Percentiles rank a stretch among this genome's conserved stretches.
phyloP scores from a whole-genome alignment of 2,797 vertebrate species.

The Phoxinus dragarum region DNA sequence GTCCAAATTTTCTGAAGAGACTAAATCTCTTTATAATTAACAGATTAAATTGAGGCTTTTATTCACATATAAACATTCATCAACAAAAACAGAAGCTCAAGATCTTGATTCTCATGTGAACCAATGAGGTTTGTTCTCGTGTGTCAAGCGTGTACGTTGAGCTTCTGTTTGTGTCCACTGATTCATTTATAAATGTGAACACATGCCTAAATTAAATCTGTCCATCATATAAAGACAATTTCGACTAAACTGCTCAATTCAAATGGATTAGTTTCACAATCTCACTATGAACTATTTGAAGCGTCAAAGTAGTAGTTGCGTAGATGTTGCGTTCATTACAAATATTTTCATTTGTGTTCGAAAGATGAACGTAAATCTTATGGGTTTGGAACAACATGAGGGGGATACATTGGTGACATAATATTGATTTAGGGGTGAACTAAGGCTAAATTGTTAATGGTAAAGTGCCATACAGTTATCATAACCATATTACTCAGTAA shows the following conservation, averaged over 20 bases:
- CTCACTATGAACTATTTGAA: background rate
- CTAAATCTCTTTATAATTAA: background rate
- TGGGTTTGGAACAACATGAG: background rate
- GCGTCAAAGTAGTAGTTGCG: background rate
- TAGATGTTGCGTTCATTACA: background rate
- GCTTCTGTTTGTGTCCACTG: background rate
- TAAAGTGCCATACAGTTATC: background rate
- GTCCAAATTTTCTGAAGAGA: background rate
- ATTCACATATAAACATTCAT: too few species aligned
- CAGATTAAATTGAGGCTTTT: too few species aligned
- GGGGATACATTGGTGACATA: background rate
- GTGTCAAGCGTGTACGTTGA: background rate
- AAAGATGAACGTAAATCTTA: background rate
- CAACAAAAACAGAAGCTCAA: background rate
- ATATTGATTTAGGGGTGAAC: background rate
- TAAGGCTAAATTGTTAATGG: background rate
- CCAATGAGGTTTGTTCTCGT: background rate
- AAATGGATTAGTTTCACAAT: background rate
- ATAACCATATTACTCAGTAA: background rate
- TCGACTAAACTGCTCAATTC: too few species aligned
- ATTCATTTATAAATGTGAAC: background rate
- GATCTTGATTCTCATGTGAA: background rate
- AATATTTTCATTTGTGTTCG: background rate
- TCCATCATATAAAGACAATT: too few species aligned
- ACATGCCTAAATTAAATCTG: too few species aligned